These are phyloP conservation scores for Morus bassanus DNA, from an alignment of 2,797 vertebrate genomes.

Conservation along the genomic window DNA sequence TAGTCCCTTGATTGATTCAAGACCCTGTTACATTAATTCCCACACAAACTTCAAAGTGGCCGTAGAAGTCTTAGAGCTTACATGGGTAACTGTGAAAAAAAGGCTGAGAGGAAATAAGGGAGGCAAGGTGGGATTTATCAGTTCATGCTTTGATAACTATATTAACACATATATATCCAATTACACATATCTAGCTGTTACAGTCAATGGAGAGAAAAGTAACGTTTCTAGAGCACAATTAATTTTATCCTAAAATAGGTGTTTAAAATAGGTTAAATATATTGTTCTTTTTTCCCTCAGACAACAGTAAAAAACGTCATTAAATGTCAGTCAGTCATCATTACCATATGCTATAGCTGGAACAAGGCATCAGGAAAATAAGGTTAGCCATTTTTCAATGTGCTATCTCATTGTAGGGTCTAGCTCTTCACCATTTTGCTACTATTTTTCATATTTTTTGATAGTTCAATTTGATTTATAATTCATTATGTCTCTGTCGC, in stretches of 20 bases:
- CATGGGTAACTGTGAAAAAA: background rate
- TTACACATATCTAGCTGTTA: background rate
- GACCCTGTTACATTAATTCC: rapidly evolving
- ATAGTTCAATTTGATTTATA: background rate
- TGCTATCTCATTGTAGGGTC: background rate
- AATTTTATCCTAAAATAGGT: background rate
- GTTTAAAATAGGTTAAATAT: background rate
- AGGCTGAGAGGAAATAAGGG: background rate
- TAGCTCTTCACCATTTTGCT: background rate
- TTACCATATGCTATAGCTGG: background rate
- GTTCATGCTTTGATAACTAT: background rate
- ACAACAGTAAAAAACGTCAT: background rate
- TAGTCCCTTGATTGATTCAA: background rate
- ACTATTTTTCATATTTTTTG: background rate
- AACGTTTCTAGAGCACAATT: background rate
- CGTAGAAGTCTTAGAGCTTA: background rate
- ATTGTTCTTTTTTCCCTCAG: background rate
- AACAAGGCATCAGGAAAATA: background rate
- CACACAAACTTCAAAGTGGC: background rate
- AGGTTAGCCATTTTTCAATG: background rate
- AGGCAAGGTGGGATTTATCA: background rate
- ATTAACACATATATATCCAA: background rate
- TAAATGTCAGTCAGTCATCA: background rate
- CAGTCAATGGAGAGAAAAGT: background rate
- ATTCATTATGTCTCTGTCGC: background rate